These are phyloP conservation scores for Agrilus planipennis DNA, from an alignment of 1,140 invertebrate species.

Conservation along the genomic window DNA sequence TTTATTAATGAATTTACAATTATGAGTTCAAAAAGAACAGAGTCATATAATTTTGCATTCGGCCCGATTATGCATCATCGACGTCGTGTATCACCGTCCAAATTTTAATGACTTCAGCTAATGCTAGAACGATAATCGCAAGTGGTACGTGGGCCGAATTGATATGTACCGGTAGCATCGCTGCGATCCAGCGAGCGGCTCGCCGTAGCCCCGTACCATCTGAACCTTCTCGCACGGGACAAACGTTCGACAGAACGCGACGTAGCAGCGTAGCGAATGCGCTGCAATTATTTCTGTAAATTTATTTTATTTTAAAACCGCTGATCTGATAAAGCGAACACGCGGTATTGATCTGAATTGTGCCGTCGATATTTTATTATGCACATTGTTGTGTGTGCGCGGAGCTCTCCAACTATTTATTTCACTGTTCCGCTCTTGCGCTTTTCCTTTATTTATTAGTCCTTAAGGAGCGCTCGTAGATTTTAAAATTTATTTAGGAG, in stretches of 20 bases:
- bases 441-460: slow-evolving; percentile 13
- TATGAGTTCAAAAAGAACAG: no score
- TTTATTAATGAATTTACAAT: no score
- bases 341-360: slow-evolving; percentile 24
- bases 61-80: no score
- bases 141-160: no score
- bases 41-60: no score
- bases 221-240: slow-evolving; percentile 3
- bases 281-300: slow-evolving; percentile 17
- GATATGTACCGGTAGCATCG: no score
- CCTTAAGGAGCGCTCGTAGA: slow-evolving; percentile 10
- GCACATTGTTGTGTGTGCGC: slow-evolving; percentile 22
- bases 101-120: no score
- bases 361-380: slow-evolving; percentile 23
- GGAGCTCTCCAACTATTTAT: slow-evolving; percentile 22
- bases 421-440: slow-evolving; percentile 13
- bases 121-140: no score
- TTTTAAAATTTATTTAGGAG: slow-evolving; percentile 13
- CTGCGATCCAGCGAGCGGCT: no score
- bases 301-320: slow-evolving; percentile 25
- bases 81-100: no score
- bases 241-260: neutral
- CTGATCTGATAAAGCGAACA: slow-evolving; percentile 24
- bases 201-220: neutral
- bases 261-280: neutral